Base-by-base conservation (phyloP, 1,140 invertebrate genomes). In the Anagrus nilaparvatae region DNA sequence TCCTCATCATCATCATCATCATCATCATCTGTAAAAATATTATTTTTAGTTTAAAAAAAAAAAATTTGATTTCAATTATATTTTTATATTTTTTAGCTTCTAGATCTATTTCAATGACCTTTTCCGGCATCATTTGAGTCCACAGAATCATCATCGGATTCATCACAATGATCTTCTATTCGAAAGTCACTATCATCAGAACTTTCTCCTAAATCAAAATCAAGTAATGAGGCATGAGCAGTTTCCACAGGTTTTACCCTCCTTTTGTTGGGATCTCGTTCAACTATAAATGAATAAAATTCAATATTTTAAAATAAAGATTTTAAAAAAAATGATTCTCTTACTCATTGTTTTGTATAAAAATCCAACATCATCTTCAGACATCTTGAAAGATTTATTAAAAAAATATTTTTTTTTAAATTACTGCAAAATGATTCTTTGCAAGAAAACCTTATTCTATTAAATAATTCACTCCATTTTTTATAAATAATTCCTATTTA, bases 111-210 rank as follows among this genome's bases (percentile, higher is more conserved):
- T 16, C 28, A 28, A 17, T 46, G 45, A 65, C 59, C 59, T 58
- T 67, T 65, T 3, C 46, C 60, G 40, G 52, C 51, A 35, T 69
- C 69, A 43, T 70, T 59, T 10, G 69, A 71, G 52, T 77, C 71
- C 7, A 72, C 61, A 4, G 73, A 77, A 61, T 76, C 71, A 60
- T 82, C 79, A 57, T 83, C 81, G 46, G 78, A 81, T 48, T 82
- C 78, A 53, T 84, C 79, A 30, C 79, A 78, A 50, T 88, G 84
- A 63, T 90, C 87, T 64, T 90, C 87, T 44, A 93, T 88, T 40
- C 89, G 75, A 69, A 93, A 96, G 68, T 97, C 92, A 51, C 88
- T 93, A 61, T 97, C 92, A 62, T 93, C 89, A 7, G 90, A 93
- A 67, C 89, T 93, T 61, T 94, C 90, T 25, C 82, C 87, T 39